Evolutionary conservation across 1,140 invertebrate species (phyloP).

Genomic region (Oryzaephilus surinamensis): DNA sequence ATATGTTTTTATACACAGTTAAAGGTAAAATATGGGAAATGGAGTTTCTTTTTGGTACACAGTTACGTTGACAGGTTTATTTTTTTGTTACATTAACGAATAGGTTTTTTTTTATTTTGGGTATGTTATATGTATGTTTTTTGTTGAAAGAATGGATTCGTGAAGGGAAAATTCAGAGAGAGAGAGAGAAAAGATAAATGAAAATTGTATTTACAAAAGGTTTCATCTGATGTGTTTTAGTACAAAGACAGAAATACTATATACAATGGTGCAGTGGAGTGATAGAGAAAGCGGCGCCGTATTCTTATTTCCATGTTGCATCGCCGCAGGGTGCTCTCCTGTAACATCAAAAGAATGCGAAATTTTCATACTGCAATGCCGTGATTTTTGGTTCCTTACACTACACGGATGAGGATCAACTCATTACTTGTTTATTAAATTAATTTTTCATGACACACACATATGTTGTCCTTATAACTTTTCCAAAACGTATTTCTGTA

Average conservation of each 20-base stretch:
- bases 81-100: constrained; percentile 4
- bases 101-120: neutral
- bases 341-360: constrained; percentile 35
- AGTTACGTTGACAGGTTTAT: constrained; percentile 8
- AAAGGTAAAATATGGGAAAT: constrained; percentile 10
- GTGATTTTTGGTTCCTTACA: too few relatives aligned
- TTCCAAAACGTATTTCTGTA: too few relatives aligned
- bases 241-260: constrained; percentile 33
- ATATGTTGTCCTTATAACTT: too few relatives aligned
- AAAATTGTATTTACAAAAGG: constrained; percentile 29
- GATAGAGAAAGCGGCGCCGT: constrained; percentile 30
- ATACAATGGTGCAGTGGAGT: constrained; percentile 32
- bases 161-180: too few relatives aligned
- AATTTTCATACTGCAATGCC: too few relatives aligned
- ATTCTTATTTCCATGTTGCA: constrained; percentile 59
- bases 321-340: constrained; percentile 76
- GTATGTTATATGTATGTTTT: neutral
- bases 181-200: constrained; percentile 16
- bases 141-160: too few relatives aligned
- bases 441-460: too few relatives aligned
- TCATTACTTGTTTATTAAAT: too few relatives aligned
- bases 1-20: constrained; percentile 13
- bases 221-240: constrained; percentile 36
- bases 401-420: too few relatives aligned
- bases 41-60: constrained; percentile 5